A percentile compares a stretch with the other conserved stretches of the same genome.
phyloP scores from a whole-genome alignment of 2,888 invertebrate species.

The Crocallis elinguaria region DNA sequence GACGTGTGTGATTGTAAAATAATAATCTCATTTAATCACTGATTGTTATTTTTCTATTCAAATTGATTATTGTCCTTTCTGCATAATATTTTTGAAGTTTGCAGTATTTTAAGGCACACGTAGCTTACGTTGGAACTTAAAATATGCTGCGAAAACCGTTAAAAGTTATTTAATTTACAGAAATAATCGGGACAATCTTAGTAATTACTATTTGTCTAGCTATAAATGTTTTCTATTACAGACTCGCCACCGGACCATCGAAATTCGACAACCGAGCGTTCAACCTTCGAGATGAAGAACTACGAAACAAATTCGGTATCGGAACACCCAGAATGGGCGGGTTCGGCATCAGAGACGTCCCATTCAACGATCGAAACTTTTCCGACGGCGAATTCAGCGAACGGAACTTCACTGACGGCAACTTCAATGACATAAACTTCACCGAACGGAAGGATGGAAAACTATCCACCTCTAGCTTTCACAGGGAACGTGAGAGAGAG shows the following conservation, averaged over 20 bases:
- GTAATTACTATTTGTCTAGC: not conserved
- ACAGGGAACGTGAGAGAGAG: constrained; percentile 66
- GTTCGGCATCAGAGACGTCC: constrained; percentile 77
- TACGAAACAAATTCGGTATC: constrained; percentile 74
- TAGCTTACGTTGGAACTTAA: too few relatives aligned
- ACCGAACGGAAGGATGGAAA: constrained; percentile 72
- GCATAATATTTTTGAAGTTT: too few relatives aligned
- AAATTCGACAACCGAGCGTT: constrained; percentile 76
- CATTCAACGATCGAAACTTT: constrained; percentile 74
- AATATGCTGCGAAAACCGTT: too few relatives aligned
- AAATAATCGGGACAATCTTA: too few relatives aligned
- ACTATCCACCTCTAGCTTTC: constrained; percentile 78
- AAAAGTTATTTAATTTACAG: too few relatives aligned
- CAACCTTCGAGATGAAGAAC: constrained; percentile 74
- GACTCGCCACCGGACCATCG: constrained; percentile 64
- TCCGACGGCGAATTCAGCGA: constrained; percentile 69
- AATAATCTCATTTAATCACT: too few relatives aligned
- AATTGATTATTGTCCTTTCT: too few relatives aligned
- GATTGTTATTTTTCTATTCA: too few relatives aligned
- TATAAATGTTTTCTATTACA: constrained; percentile 42
- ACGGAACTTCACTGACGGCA: constrained; percentile 64
- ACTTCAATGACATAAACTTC: constrained; percentile 66
- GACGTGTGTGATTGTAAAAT: too few relatives aligned
- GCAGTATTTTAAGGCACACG: too few relatives aligned
- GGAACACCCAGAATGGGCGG: constrained; percentile 79